phyloP scores from a whole-genome alignment of 2,888 invertebrate genomes.

The Yponomeuta cagnagella region DNA sequence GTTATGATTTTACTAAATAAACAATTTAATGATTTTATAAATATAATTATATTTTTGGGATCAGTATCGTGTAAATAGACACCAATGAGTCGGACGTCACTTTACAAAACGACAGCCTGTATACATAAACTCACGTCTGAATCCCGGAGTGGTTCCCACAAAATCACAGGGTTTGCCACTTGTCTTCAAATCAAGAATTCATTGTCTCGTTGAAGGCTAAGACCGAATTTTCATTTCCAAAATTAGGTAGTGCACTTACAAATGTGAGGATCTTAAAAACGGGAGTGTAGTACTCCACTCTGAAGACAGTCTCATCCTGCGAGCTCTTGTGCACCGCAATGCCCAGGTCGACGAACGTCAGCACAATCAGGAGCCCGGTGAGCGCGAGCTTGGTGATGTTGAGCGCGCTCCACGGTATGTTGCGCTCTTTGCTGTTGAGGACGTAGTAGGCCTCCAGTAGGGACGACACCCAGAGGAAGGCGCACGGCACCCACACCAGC shows the following conservation, averaged over 20 bases:
- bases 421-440: conserved; percentile 82
- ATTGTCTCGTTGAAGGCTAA: no score
- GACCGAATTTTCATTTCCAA: no score
- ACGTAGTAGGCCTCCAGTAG: conserved; percentile 86
- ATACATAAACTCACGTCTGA: no score
- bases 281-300: conserved; percentile 9
- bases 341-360: conserved; percentile 81
- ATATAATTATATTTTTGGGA: no score
- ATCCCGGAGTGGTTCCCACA: no score
- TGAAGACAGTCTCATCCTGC: neutral
- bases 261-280: conserved; percentile 10
- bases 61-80: no score
- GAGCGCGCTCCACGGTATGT: conserved; percentile 86
- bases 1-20: no score
- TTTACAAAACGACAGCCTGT: no score
- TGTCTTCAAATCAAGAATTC: no score
- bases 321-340: conserved; percentile 64
- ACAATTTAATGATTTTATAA: no score
- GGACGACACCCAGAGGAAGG: conserved; percentile 86
- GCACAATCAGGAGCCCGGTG: conserved; percentile 78
- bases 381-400: conserved; percentile 82
- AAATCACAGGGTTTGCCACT: no score
- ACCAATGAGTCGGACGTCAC: no score
- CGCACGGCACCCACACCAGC: conserved; percentile 91
- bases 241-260: conserved; percentile 9